Evolutionary conservation across 2,888 invertebrate genomes (phyloP), one percentile per base, ranked within the genome.

Genomic region (Frankliniella fusca): DNA sequence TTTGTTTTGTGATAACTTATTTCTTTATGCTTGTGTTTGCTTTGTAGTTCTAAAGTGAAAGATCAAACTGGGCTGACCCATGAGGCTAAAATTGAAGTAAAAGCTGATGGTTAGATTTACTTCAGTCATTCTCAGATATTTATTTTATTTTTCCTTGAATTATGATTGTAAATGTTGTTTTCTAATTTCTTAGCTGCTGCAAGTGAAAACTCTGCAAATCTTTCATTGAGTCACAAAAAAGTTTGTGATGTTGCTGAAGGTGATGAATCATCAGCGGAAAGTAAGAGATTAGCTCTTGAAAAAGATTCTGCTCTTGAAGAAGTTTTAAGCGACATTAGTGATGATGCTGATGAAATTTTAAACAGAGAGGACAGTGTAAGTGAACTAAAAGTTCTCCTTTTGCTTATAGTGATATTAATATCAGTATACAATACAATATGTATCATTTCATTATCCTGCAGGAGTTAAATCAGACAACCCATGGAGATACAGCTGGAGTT

Each of bases 301-400:
- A 85, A 85, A 48, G 81, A 84, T 85, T 87, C 84, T 80, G 15
- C 84, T 50, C 84, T 85, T 23, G 86, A 86, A 54, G 87, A 86
- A 86, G 93, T 95, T 87, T 91, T 96, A 20, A 96, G 95, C 88
- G 96, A 96, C 88, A 95, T 96, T 84, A 95, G 95, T 87, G 95
- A 95, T 86, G 95, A 95, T 88, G 95, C 95, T 82, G 95, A 95
- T 88, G 96, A 96, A 86, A 95, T 96, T 86, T 90, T 95, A 8
- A 94, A 95, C 84, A 92, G 93, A 88, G 94, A 93, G 86, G 95
- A 95, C 87, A 84, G 84, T 83, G 89, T 89, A 86, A 86, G 86
- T 49, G 65, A 82, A 61, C 15, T 18, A 61, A 61, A 23, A 81
- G 20, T 38, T 27, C 81, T 27, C 81, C 8, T 20, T 12, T 18